Evolutionary conservation across 2,888 invertebrate species (phyloP), one percentile per base, ranked within the genome.

Genomic region (Pachymerium ferrugineum): DNA sequence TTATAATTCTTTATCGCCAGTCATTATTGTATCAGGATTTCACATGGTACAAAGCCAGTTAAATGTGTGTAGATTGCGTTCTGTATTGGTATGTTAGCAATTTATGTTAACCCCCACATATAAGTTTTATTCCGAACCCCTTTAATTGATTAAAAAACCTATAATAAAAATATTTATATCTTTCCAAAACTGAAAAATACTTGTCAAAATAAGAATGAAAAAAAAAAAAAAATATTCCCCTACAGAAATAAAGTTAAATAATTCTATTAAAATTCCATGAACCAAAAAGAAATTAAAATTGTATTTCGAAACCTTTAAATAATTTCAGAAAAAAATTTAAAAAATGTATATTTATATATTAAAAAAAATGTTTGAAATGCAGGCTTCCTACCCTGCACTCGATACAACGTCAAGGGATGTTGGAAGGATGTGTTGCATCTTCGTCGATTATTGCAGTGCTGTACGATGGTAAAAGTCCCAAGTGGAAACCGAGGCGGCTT

Each of bases 331-430:
- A 47, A 47, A 47, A 1, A 1, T 14, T 3, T 6, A 1, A 47
- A 47, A 47, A 47, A 47, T 3, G 6, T 47, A n/a, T 47, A n/a
- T 14, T 14, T 47, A n/a, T 47, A 1, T 16, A 47, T 47, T 47
- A 1, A 47, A 1, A 12, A 47, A 47, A 47, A 3, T 47, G 47
- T 47, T 47, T n/a, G 47, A 47, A 47, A 47, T 54, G 47, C 47
- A 54, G 47, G 47, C 47, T 16, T 54, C 47, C 47, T 54, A 54
- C 47, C 47, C 47, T 54, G 47, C 47, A 54, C 16, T 54, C 47
- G 47, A 22, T 54, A 54, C 47, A 54, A 54, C 47, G 47, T 54
- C 47, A 54, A 54, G 47, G 47, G 47, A 54, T 54, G 47, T 54
- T 54, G 47, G 47, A 54, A 54, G 47, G 47, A 54, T 54, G 47